Base-by-base conservation (phyloP, 2,113 vertebrate genomes). In the Dasypus novemcinctus region DNA sequence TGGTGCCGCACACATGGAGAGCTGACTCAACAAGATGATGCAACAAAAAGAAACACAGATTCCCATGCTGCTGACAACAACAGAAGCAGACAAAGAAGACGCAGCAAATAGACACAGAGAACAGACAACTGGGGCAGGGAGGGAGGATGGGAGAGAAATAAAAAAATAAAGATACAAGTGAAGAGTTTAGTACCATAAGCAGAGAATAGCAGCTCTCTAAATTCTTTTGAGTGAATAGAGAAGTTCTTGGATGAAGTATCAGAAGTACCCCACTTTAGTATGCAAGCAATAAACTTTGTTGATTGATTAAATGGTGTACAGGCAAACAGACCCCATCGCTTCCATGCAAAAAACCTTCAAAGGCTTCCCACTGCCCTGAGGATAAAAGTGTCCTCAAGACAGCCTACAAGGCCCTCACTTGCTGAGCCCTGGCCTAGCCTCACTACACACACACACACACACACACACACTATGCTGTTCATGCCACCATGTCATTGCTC, bases 201-300 rank as follows among this genome's bases (percentile, higher is more conserved):
- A 59, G 83, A 23, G 64, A 78, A 52, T 8, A 72, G 69, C 75
- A 29, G 31, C n/a, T 74, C n/a, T 74, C 59, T 86, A 75, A 80
- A 61, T 78, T 87, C 23, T 87, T 86, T 63, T 76, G 36, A 72
- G 87, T 87, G 17, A 95, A 81, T n/a, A 57, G 38, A 82, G 63
- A 95, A 90, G 69, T 69, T 54, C n/a, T 43, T 93, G 74, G n/a
- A 54, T 66, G 43, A 85, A 46, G 36, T 38, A 69, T 3, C 54
- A 36, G 87, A 93, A 87, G 64, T 18, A 84, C 66, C 21, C 18
- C 25, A 5, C 57, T 81, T 75, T 81, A 79, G 43, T 36, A 91
- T 41, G 59, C 74, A 75, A 54, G 38, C 54, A 76, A 14, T 82
- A 64, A 46, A 54, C 38, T 90, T 78, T 54, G 78, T 33, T 46